Base-by-base conservation (phyloP, 1,140 invertebrate species). In the Tetranychus urticae region DNA sequence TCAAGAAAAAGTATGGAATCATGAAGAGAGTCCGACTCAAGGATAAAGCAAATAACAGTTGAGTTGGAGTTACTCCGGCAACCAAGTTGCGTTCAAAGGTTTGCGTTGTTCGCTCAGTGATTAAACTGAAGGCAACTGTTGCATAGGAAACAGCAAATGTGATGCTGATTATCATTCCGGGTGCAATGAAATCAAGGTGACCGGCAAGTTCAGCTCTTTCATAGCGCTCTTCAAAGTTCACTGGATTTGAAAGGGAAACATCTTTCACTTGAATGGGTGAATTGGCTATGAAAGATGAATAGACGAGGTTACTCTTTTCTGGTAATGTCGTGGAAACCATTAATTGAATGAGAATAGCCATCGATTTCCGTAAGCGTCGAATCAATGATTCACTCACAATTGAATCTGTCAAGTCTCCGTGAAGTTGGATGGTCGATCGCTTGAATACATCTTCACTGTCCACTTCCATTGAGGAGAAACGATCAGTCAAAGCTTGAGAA, bases 121-220 rank as follows among this genome's bases (percentile, higher is more conserved):
- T 84, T 70, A 96, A 80, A 1, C 85, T 82, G 13, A 90, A 85
- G 3, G 88, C 88, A 13, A 89, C 94, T 58, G 94, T 71, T n/a
- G 88, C 88, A 14, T 92, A 87, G 33, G 90, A 88, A 74, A 93
- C 78, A 78, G 94, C 92, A 76, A 91, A 94, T 1, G 90, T 86
- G 68, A 93, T 92, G n/a, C 88, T 91, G 64, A 93, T 74, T 69
- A 93, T 89, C 60, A 94, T 84, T 66, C 89, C 90, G 45, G 90
- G 89, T 36, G 89, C 88, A 63, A 92, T 89, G 72, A 94, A 96
- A 72, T 93, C 86, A 2, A 86, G 50, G 60, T 59, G 56, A 56
- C 58, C 58, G 35, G 47, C 39, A 58, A 62, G 58, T 62, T 62
- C 58, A 62, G 58, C 55, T 54, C 56, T 45, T 14, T 33, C 39